Percentiles rank a stretch among this genome's conserved stretches.
Evolutionary conservation across 1,140 invertebrate species (phyloP).

Genomic region (Campoletis sonorensis): DNA sequence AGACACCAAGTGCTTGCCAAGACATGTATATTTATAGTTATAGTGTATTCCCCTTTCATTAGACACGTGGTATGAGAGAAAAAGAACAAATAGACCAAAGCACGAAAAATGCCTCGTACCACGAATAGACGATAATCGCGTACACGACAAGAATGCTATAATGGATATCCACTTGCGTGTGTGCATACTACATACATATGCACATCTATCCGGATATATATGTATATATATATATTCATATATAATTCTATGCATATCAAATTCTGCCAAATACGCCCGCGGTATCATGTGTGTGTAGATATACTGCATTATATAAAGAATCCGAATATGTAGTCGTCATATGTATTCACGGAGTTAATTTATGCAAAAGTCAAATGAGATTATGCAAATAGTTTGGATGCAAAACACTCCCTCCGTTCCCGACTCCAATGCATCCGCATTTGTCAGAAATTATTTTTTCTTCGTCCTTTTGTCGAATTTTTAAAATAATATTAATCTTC

Average conservation of each 20-base stretch:
- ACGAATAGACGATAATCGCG: background rate
- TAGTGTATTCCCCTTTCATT: background rate
- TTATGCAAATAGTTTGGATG: slow-evolving; percentile 31
- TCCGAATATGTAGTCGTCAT: background rate
- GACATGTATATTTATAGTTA: background rate
- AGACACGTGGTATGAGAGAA: background rate
- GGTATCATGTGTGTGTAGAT: slow-evolving; percentile 14
- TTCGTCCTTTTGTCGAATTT: background rate
- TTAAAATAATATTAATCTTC: background rate
- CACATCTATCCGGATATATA: too few relatives aligned
- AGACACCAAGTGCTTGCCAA: background rate
- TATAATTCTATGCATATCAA: too few relatives aligned
- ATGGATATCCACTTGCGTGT: background rate
- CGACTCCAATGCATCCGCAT: background rate
- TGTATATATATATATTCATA: too few relatives aligned
- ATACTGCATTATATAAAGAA: background rate
- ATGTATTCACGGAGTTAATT: background rate
- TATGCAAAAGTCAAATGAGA: slow-evolving; percentile 35
- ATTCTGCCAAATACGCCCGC: background rate
- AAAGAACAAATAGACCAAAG: background rate
- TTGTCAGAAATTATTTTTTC: slow-evolving; percentile 16
- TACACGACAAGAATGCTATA: background rate
- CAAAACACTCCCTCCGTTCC: background rate
- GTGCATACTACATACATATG: too few relatives aligned
- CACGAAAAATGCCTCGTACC: background rate